phyloP scores from a whole-genome alignment of 2,888 invertebrate species.

The Agonopterix heracliana region DNA sequence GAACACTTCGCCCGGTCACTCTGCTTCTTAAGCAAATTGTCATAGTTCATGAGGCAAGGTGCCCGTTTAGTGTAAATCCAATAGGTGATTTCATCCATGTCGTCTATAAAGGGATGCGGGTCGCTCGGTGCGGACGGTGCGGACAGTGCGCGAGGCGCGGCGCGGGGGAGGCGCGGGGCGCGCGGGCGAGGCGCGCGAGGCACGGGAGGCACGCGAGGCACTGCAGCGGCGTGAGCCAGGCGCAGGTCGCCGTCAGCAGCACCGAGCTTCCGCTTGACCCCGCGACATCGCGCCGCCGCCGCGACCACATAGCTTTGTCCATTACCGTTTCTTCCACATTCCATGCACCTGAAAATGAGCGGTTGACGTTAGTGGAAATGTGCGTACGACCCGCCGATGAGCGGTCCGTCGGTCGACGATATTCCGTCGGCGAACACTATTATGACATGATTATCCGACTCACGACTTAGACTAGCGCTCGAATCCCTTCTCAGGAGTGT shows the following conservation, averaged over 20 bases:
- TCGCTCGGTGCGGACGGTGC: constrained; percentile 7
- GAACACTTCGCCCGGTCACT: constrained; percentile 41
- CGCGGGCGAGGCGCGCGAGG: constrained; percentile 23
- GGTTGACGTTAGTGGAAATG: no score
- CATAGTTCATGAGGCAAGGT: constrained; percentile 63
- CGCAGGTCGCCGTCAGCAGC: constrained; percentile 28
- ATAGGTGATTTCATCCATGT: constrained; percentile 66
- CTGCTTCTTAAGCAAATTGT: constrained; percentile 44
- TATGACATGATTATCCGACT: no score
- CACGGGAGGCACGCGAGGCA: constrained; percentile 29
- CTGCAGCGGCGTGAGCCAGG: constrained; percentile 35
- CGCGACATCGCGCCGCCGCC: constrained; percentile 11
- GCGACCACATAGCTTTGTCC: constrained; percentile 23
- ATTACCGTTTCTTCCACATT: constrained; percentile 39
- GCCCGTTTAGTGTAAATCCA: constrained; percentile 67
- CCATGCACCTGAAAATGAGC: constrained; percentile 49
- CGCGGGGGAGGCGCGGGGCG: constrained; percentile 11
- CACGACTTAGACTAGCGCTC: no score
- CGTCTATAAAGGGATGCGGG: constrained; percentile 53
- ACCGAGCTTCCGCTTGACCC: constrained; percentile 32
- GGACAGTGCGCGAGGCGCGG: constrained; percentile 11
- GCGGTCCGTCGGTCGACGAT: no score
- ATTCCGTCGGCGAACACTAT: no score
- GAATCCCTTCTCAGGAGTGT: no score
- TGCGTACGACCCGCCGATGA: no score